Base-by-base conservation (phyloP, 2,888 invertebrate species). In the Platypus cylindrus region DNA sequence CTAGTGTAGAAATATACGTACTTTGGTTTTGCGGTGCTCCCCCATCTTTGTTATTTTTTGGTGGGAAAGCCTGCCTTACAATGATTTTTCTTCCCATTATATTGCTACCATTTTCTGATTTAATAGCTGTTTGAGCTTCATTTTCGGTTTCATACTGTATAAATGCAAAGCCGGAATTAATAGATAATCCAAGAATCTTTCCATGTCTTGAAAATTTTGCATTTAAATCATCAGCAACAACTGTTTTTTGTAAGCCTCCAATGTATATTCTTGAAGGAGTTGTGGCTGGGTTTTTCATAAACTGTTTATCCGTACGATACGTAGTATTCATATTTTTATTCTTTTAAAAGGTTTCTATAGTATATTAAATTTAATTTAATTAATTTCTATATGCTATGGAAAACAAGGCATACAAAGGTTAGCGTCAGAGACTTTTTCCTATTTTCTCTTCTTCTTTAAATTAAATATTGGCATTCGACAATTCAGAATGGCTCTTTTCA, bases 151-250 rank as follows among this genome's bases (percentile, higher is more conserved):
- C 80, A 59, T 76, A 90, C 54, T 91, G 90, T 2, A 91, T 78
- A 60, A 90, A 91, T 12, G 84, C 89, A 60, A 85, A 91, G 32
- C 84, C 81, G 45, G 75, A 70, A 49, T 82, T 82, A 13, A 80
- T 64, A n/a, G 77, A 56, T 1, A 83, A 70, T 2, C 80, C 83
- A 40, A 68, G 51, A 26, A 85, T 73, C 40, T 68, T 68, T 1
- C 89, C 90, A 55, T 80, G 83, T 17, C 68, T 66, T 41, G 69
- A 66, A 53, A 87, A 89, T 52, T 81, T 78, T 23, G 78, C 75
- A 48, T 84, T 83, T 11, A 90, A 54, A 48, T 75, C 73, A 35
- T 66, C 63, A 32, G 71, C 70, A 26, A 66, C 66, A 0, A 70
- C 66, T 15, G 65, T 65, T 2, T 68, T 67, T 29, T 77, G 73